These are phyloP conservation scores for Camponotus fellah DNA, from an alignment of 2,888 invertebrate genomes.

Conservation along the genomic window DNA sequence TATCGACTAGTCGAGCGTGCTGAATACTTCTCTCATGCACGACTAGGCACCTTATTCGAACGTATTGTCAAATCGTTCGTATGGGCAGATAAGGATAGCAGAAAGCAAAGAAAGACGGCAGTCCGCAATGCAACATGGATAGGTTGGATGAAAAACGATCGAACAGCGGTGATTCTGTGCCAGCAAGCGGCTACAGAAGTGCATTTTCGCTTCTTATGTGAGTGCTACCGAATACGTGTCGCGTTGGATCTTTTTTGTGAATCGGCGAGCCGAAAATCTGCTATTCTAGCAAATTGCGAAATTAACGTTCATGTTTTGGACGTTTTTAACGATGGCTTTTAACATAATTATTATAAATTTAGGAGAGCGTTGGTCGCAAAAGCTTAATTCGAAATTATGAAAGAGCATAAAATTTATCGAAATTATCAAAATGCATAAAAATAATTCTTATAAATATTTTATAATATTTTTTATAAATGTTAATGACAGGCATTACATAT, in stretches of 20 bases:
- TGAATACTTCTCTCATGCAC: slow-evolving; percentile 38
- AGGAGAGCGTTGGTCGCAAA: background rate
- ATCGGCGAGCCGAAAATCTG: background rate
- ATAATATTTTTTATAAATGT: background rate
- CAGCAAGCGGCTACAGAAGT: slow-evolving; percentile 11
- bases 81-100: slow-evolving; percentile 47
- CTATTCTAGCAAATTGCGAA: background rate
- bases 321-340: background rate
- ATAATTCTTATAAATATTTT: background rate
- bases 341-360: background rate
- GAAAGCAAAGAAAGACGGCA: background rate
- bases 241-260: background rate
- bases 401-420: no score
- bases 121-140: slow-evolving; percentile 21
- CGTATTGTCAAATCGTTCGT: slow-evolving; percentile 34
- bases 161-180: slow-evolving; percentile 14
- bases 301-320: background rate
- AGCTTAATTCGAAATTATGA: background rate
- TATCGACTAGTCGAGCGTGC: slow-evolving; percentile 11
- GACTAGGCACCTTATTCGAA: slow-evolving; percentile 48
- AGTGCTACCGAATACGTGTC: background rate
- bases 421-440: background rate
- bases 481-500: background rate
- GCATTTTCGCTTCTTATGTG: slow-evolving; percentile 28
- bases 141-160: slow-evolving; percentile 42